Evolutionary conservation across 2,113 vertebrate genomes (phyloP), one percentile per base, ranked within the genome.

Genomic region (Brienomyrus longianalis): DNA sequence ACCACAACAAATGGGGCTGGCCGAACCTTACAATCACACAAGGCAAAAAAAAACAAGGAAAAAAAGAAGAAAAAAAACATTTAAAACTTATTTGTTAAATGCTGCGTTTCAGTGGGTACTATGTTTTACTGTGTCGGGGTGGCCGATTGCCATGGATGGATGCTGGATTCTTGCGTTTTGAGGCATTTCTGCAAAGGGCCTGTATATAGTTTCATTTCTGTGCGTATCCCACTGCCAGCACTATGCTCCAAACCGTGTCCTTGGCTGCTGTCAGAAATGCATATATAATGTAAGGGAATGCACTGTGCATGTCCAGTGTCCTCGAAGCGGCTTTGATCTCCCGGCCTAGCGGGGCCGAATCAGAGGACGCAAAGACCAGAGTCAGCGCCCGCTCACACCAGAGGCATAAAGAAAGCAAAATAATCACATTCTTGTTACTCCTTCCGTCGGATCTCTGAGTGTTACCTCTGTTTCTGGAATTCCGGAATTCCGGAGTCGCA

Each of bases 51-150:
- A 88, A 45, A 80, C 54, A 86, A 84, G 11, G 4, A 52, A 15
- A n/a, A 43, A 45, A n/a, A 21, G 21, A 23, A 21, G 6, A 83
- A 47, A 23, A 23, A 84, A 84, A 19, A 90, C 23, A 39, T 15
- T 45, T 86, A 47, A 84, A 84, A 50, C 48, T 88, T 90, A 74
- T 89, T 90, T 74, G 39, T 80, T 89, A 83, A 77, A 48, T 86
- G 21, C 54, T 89, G 86, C 27, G 56, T 80, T 88, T 85, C 87
- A 48, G 52, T 31, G 54, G 31, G 90, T 19, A 35, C 88, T 47
- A 62, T 83, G 31, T 89, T 90, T 89, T 91, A 31, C 86, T 85
- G 90, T 17, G 90, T 17, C 13, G 62, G 87, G 89, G 70, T 90
- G 89, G 88, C 27, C 5, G n/a, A 5, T 83, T 83, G 66, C 50